phyloP scores from a whole-genome alignment of 2,888 invertebrate species.

The Petrophora chlorosata region DNA sequence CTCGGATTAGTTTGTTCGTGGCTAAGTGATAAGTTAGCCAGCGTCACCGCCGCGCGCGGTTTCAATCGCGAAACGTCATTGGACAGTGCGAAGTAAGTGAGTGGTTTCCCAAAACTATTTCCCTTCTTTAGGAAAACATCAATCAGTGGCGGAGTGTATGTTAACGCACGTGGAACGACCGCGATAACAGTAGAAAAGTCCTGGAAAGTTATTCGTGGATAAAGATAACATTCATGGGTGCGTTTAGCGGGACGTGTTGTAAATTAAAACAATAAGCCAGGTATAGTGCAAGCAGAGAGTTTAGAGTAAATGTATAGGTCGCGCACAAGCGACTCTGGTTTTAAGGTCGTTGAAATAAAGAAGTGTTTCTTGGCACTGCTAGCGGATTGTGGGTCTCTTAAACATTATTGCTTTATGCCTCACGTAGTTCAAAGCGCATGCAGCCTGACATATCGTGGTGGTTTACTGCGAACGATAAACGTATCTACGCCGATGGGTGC shows the following conservation, averaged over 20 bases:
- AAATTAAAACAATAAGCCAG: slow-evolving; percentile 66
- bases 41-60: slow-evolving; percentile 44
- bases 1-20: slow-evolving; percentile 76
- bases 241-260: slow-evolving; percentile 55
- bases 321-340: slow-evolving; percentile 47
- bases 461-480: slow-evolving; percentile 71
- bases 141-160: slow-evolving; percentile 40
- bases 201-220: slow-evolving; percentile 53
- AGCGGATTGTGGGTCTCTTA: slow-evolving; percentile 49
- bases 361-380: slow-evolving; percentile 43
- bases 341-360: slow-evolving; percentile 50
- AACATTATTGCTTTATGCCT: slow-evolving; percentile 62
- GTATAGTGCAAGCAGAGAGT: slow-evolving; percentile 40
- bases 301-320: slow-evolving; percentile 36
- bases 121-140: slow-evolving; percentile 48
- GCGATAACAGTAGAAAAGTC: slow-evolving; percentile 44
- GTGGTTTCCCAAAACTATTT: slow-evolving; percentile 44
- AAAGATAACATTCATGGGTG: slow-evolving; percentile 59
- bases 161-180: slow-evolving; percentile 38
- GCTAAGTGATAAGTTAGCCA: slow-evolving; percentile 76
- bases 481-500: slow-evolving; percentile 53
- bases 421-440: slow-evolving; percentile 64
- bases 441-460: slow-evolving; percentile 64
- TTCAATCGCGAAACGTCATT: slow-evolving; percentile 60
- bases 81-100: slow-evolving; percentile 44